Conservation (phyloP, 2,797 vertebrate genomes). For the Coilia nasus region DNA sequence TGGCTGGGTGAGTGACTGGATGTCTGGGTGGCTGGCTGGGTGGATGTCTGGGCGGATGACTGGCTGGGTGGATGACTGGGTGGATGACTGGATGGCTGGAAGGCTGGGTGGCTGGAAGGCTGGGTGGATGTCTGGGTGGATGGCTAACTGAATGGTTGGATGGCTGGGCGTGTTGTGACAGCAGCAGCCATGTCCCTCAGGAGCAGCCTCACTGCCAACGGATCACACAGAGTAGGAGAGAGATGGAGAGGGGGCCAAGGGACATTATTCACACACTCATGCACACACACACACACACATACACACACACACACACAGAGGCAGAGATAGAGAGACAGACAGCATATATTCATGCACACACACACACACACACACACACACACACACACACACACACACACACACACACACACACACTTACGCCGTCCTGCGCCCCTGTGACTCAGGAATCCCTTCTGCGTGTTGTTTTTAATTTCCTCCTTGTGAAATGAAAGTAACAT, state of each 20-base stretch:
- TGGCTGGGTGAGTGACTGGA: no score
- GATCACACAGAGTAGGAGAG: background rate
- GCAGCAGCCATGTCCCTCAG: background rate
- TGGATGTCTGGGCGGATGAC: no score
- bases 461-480: slow-evolving; percentile 58
- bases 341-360: background rate
- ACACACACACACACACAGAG: background rate
- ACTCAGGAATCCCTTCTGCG: slow-evolving; percentile 40
- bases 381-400: background rate
- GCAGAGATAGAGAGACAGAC: background rate
- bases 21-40: no score
- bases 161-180: background rate
- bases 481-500: slow-evolving; percentile 69
- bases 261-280: slow-evolving; percentile 26
- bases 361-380: background rate
- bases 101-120: no score
- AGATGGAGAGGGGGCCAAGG: slow-evolving; percentile 38
- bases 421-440: background rate
- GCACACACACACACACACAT: background rate
- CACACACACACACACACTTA: slow-evolving; percentile 19
- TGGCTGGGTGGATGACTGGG: no score
- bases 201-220: background rate
- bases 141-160: background rate
- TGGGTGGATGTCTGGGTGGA: background rate
- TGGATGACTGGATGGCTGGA: background rate